These are phyloP conservation scores for Amiota mariae DNA, from an alignment of 2,888 invertebrate genomes.

Conservation along the genomic window DNA sequence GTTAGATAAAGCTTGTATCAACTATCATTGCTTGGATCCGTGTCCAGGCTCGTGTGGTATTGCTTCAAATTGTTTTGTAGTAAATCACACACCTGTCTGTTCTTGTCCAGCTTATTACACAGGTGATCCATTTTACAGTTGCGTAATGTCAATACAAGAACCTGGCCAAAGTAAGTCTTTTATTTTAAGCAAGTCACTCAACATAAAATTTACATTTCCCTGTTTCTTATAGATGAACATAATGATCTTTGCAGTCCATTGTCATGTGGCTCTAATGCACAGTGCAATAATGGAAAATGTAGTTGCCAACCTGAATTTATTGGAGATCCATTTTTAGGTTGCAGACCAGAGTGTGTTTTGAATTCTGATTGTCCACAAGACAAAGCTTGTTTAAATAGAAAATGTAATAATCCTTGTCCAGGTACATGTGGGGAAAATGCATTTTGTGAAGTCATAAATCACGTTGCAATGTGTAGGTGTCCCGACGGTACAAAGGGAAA, in stretches of 20 bases:
- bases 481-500: constrained; percentile 79
- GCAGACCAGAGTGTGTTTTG: constrained; percentile 85
- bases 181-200: background rate
- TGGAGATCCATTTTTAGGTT: constrained; percentile 85
- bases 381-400: constrained; percentile 81
- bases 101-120: constrained; percentile 76
- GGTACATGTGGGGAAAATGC: constrained; percentile 85
- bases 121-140: constrained; percentile 76
- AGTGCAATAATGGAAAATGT: constrained; percentile 78
- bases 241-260: constrained; percentile 79
- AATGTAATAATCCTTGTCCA: constrained; percentile 84
- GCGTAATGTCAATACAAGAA: constrained; percentile 66
- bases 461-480: constrained; percentile 84
- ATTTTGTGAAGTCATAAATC: constrained; percentile 83
- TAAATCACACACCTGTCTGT: constrained; percentile 81
- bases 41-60: constrained; percentile 82
- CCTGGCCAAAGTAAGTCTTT: constrained; percentile 60
- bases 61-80: constrained; percentile 77
- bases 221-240: constrained; percentile 68
- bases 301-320: constrained; percentile 82
- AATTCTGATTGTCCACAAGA: constrained; percentile 81
- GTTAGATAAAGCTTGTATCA: constrained; percentile 80
- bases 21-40: constrained; percentile 81
- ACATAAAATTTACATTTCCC: background rate
- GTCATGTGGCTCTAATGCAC: constrained; percentile 84